These are phyloP conservation scores for Scaptomyza flava DNA, from an alignment of 2,888 invertebrate genomes.

Conservation along the genomic window DNA sequence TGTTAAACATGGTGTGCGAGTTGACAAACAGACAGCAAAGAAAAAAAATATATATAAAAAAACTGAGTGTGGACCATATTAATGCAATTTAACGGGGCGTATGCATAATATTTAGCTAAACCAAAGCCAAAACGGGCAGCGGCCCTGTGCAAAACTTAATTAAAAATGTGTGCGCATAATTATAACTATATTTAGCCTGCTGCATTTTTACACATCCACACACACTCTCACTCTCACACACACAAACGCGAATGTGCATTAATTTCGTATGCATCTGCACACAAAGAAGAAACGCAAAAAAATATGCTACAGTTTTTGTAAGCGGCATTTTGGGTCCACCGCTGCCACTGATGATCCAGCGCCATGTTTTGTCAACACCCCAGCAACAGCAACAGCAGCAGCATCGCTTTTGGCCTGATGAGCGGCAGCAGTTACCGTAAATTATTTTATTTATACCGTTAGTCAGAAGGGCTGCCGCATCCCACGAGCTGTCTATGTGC, in stretches of 20 bases:
- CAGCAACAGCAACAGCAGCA: background rate
- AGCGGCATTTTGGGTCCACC: slow-evolving; percentile 59
- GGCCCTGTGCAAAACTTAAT: slow-evolving; percentile 71
- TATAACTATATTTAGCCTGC: slow-evolving; percentile 78
- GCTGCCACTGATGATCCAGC: slow-evolving; percentile 66
- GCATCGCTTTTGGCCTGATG: slow-evolving; percentile 60
- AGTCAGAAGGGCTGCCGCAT: slow-evolving; percentile 46
- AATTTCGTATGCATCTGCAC: slow-evolving; percentile 69
- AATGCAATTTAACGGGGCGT: slow-evolving; percentile 77
- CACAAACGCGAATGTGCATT: slow-evolving; percentile 56
- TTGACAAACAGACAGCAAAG: slow-evolving; percentile 45
- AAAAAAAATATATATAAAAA: slow-evolving; percentile 3
- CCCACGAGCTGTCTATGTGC: slow-evolving; percentile 68
- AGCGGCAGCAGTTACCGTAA: slow-evolving; percentile 78
- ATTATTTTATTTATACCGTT: slow-evolving; percentile 75
- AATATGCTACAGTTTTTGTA: slow-evolving; percentile 68
- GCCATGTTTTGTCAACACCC: slow-evolving; percentile 70
- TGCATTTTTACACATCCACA: slow-evolving; percentile 40
- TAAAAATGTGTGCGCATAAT: slow-evolving; percentile 79
- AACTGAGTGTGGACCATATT: slow-evolving; percentile 51
- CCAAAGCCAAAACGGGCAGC: slow-evolving; percentile 48
- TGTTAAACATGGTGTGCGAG: slow-evolving; percentile 69
- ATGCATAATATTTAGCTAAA: slow-evolving; percentile 75
- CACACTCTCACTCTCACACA: slow-evolving; percentile 22
- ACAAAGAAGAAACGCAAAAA: slow-evolving; percentile 66